A percentile compares a stretch with the other conserved stretches of the same genome.
Evolutionary conservation across 2,113 vertebrate species (phyloP).

Genomic region (Parus major): DNA sequence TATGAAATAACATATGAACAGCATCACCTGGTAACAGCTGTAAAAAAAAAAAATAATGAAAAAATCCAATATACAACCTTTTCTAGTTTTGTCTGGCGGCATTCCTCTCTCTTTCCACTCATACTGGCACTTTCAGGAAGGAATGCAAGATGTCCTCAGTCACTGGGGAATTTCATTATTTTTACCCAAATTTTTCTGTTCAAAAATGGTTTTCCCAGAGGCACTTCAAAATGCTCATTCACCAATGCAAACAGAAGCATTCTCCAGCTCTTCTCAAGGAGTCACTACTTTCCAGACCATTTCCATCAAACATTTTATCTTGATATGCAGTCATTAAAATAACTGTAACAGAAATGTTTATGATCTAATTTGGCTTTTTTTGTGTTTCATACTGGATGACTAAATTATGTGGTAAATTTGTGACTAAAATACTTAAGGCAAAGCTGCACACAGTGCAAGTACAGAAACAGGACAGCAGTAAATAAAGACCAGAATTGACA

Average conservation of each 20-base stretch:
- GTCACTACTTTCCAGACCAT: background rate
- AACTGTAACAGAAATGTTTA: background rate
- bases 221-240: background rate
- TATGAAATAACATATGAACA: slow-evolving; percentile 23
- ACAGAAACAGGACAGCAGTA: background rate
- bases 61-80: background rate
- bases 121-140: background rate
- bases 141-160: background rate
- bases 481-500: background rate
- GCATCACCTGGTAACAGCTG: slow-evolving; percentile 33
- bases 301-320: background rate
- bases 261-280: background rate
- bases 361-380: background rate
- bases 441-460: background rate
- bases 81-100: background rate
- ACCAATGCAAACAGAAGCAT: background rate
- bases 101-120: background rate
- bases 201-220: background rate
- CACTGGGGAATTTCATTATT: background rate
- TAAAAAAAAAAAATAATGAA: background rate
- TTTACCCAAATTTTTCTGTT: background rate
- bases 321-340: background rate
- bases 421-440: background rate
- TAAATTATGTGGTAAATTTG: background rate
- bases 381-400: background rate